A percentile compares a stretch with the other conserved stretches of the same genome.
These are phyloP conservation scores for Agriopis marginaria DNA, from an alignment of 2,888 invertebrate genomes.

Conservation along the genomic window DNA sequence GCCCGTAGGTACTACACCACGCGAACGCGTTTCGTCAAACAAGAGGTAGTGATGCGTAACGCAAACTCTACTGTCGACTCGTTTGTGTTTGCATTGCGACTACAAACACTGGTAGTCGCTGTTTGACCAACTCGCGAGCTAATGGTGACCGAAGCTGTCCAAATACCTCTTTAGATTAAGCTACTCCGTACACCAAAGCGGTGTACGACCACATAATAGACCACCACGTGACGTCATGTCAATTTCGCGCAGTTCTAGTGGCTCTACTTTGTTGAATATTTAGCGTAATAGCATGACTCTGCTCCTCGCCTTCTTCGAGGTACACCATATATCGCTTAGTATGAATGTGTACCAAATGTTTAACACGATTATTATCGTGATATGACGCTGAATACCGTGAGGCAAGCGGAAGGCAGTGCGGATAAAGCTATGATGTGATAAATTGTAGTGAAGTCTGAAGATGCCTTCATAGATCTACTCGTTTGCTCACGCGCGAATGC, in stretches of 20 bases:
- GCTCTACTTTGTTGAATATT: too few relatives aligned
- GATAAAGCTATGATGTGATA: background rate
- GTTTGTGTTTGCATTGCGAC: slow-evolving; percentile 81
- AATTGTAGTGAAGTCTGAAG: slow-evolving; percentile 4
- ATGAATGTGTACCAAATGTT: background rate
- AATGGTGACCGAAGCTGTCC: slow-evolving; percentile 73
- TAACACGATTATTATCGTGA: background rate
- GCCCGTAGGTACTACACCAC: slow-evolving; percentile 62
- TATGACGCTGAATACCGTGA: background rate
- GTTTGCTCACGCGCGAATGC: slow-evolving; percentile 70
- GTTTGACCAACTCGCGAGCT: slow-evolving; percentile 80
- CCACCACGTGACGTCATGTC: background rate
- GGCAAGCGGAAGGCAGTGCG: background rate
- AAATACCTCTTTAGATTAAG: slow-evolving; percentile 41
- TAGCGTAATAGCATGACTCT: too few relatives aligned
- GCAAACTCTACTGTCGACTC: slow-evolving; percentile 83
- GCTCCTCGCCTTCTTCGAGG: too few relatives aligned
- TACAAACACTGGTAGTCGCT: slow-evolving; percentile 80
- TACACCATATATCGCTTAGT: background rate
- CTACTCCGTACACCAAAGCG: too few relatives aligned
- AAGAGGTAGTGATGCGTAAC: slow-evolving; percentile 85
- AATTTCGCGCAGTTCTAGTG: background rate
- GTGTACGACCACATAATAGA: background rate
- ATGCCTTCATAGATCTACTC: background rate
- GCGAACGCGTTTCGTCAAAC: slow-evolving; percentile 73